Conservation (phyloP, 2,113 vertebrate genomes). For the Hippocampus comes region DNA sequence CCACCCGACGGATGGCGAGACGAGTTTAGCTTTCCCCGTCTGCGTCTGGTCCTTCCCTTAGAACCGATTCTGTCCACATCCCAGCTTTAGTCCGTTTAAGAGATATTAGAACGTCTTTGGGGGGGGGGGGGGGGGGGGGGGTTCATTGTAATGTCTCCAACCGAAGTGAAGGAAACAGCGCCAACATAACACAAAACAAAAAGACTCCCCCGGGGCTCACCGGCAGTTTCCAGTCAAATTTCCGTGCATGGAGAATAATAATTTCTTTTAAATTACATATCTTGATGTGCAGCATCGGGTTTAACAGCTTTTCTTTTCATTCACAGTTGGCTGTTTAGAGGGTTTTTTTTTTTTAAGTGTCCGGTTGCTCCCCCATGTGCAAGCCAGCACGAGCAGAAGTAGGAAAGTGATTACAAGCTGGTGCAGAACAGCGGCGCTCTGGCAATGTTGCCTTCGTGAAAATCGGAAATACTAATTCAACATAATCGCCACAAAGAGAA, state of each 20-base stretch:
- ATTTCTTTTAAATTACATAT: background rate
- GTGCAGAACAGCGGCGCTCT: conserved; percentile 22
- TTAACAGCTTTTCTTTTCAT: background rate
- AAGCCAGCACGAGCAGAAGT: background rate
- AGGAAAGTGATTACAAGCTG: background rate
- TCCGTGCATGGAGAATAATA: background rate
- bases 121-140: background rate
- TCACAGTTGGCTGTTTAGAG: background rate
- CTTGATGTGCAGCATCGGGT: background rate
- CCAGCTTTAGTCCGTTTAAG: conserved; percentile 11
- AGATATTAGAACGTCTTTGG: background rate
- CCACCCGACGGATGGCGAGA: conserved; percentile 24
- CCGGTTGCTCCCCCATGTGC: background rate
- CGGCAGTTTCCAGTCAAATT: conserved; percentile 11
- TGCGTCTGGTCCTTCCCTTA: conserved; percentile 45
- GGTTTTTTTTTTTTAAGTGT: conserved; percentile 20
- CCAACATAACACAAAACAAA: conserved; percentile 35
- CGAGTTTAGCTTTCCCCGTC: conserved; percentile 50
- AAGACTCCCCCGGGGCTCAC: conserved; percentile 30
- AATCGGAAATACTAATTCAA: background rate
- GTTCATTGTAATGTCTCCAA: conserved; percentile 1
- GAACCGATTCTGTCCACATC: conserved; percentile 39
- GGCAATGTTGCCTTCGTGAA: conserved; percentile 37
- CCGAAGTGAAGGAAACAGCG: conserved; percentile 17
- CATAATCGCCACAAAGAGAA: too few relatives aligned